Evolutionary conservation across 2,113 vertebrate genomes (phyloP).

Genomic region (Serinus canaria): DNA sequence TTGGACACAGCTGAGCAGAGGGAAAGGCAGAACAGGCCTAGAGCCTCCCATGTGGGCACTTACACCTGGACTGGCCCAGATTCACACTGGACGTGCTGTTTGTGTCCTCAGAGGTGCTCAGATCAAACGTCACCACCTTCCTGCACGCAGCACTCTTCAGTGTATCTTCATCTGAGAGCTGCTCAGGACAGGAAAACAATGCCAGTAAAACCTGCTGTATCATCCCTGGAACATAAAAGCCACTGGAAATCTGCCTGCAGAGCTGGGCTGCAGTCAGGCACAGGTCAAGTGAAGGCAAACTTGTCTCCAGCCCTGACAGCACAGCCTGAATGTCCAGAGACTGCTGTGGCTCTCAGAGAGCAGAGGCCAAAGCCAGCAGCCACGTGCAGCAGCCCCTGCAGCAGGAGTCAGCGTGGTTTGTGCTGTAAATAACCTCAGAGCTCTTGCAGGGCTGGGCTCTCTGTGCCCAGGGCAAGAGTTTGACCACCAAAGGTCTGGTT

Average conservation of each 20-base stretch:
- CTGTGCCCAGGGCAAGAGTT: neutral
- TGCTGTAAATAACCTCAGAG: neutral
- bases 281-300: neutral
- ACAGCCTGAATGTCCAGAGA: neutral
- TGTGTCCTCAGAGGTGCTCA: conserved; percentile 80
- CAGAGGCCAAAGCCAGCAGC: neutral
- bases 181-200: neutral
- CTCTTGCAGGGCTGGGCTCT: neutral
- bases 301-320: neutral
- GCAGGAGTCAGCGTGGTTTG: neutral
- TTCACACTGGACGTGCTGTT: conserved; percentile 68
- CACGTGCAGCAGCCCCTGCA: rapidly evolving
- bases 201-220: neutral
- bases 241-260: neutral
- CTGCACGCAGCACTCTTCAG: conserved; percentile 54
- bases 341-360: neutral
- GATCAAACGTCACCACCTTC: conserved; percentile 87
- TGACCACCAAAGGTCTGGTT: neutral
- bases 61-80: neutral
- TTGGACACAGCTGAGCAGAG: neutral
- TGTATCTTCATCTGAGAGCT: conserved; percentile 80
- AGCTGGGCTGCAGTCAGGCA: neutral
- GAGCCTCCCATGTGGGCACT: neutral
- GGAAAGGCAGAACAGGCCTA: neutral
- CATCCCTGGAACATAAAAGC: neutral